Conservation (phyloP, 2,113 vertebrate species). For the Bubo scandiacus region DNA sequence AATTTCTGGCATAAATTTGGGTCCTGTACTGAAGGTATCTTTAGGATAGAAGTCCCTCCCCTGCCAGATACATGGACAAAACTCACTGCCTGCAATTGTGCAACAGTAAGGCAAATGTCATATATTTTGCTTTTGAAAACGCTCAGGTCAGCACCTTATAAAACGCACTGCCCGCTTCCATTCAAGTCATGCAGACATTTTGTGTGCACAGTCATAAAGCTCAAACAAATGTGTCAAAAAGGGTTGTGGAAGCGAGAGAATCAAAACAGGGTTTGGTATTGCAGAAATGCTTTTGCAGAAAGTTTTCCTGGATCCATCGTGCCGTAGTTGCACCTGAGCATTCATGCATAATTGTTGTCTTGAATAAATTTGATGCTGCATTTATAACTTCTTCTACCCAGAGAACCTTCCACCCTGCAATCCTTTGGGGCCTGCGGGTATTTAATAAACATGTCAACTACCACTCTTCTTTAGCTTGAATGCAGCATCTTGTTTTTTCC, state of each 20-base stretch:
- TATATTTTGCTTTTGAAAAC: neutral
- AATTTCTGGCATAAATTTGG: neutral
- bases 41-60: neutral
- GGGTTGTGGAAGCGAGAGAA: neutral
- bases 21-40: neutral
- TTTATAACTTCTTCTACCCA: neutral
- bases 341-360: neutral
- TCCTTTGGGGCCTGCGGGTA: slow-evolving; percentile 36
- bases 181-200: neutral
- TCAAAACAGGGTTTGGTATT: fast-evolving
- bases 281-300: neutral
- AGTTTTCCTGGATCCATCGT: neutral
- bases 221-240: neutral
- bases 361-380: neutral
- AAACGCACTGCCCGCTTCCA: neutral
- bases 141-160: neutral
- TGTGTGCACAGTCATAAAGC: neutral
- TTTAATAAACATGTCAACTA: slow-evolving; percentile 77
- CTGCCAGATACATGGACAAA: neutral
- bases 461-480: slow-evolving; percentile 67
- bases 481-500: slow-evolving; percentile 64
- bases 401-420: slow-evolving; percentile 18
- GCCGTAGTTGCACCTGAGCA: neutral
- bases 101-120: neutral
- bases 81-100: neutral